These are phyloP conservation scores for Struthidea cinerea DNA, from an alignment of 2,113 vertebrate genomes.

Conservation along the genomic window DNA sequence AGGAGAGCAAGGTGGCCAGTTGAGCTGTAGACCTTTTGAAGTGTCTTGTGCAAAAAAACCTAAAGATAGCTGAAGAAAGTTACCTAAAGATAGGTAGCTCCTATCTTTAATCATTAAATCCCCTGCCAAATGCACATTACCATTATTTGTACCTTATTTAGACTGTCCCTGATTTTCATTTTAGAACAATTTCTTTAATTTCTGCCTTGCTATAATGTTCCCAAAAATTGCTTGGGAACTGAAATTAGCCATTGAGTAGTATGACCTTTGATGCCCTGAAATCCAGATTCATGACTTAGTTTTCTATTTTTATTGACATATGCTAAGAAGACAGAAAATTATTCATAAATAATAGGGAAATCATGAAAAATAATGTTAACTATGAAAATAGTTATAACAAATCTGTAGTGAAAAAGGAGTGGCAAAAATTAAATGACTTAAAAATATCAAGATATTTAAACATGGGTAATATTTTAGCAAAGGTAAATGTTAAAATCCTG, in stretches of 20 bases:
- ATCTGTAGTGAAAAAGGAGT: neutral
- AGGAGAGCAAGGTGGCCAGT: neutral
- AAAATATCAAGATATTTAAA: neutral
- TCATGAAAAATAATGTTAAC: neutral
- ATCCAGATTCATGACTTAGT: neutral
- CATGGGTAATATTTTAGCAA: neutral
- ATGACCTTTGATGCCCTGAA: neutral
- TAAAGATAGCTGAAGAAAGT: neutral
- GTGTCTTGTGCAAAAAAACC: neutral
- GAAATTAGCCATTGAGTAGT: neutral
- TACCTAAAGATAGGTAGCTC: neutral
- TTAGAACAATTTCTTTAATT: neutral
- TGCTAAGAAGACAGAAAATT: neutral
- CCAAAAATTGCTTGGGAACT: neutral
- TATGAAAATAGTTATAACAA: neutral
- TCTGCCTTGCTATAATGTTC: neutral
- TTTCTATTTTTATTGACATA: neutral
- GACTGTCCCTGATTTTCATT: neutral
- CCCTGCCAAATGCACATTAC: neutral
- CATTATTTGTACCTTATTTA: neutral
- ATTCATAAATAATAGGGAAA: neutral
- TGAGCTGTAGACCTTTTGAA: neutral
- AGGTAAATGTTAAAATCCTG: neutral
- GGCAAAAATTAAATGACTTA: neutral
- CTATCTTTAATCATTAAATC: neutral